Percentiles rank a stretch among this genome's conserved stretches.
These are phyloP conservation scores for Grammomys dolichurus DNA, from an alignment of 2,113 vertebrate genomes.

Conservation along the genomic window DNA sequence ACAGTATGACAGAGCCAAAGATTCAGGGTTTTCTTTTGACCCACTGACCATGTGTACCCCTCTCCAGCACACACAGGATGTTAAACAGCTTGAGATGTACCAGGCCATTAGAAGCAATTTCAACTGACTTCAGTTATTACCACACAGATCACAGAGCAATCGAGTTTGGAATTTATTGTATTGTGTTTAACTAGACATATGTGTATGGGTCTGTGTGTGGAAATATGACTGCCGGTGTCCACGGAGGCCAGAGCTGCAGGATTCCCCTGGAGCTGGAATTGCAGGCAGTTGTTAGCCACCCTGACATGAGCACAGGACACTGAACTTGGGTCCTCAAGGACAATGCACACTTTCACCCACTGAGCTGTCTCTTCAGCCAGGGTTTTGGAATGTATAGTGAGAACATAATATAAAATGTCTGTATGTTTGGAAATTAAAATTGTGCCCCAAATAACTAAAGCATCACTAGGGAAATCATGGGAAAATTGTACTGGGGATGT, in stretches of 20 bases:
- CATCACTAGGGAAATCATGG: neutral
- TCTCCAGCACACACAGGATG: neutral
- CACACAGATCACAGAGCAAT: neutral
- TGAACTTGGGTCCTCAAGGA: neutral
- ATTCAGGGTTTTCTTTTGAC: neutral
- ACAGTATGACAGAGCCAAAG: neutral
- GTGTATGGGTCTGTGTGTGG: neutral
- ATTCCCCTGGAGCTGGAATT: neutral
- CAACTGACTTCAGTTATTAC: neutral
- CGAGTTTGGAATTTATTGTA: neutral
- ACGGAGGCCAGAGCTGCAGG: neutral
- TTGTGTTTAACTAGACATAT: neutral
- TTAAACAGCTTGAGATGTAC: neutral
- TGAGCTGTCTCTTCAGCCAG: neutral
- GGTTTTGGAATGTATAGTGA: neutral
- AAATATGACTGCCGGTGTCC: neutral
- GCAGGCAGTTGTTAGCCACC: neutral
- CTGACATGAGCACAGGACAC: neutral
- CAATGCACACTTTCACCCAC: neutral
- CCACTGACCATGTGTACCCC: neutral
- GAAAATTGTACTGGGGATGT: no score
- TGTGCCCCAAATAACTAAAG: neutral
- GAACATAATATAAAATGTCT: no score
- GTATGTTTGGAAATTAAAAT: neutral
- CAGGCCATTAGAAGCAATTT: neutral